Percentiles rank a stretch among this genome's conserved stretches.
phyloP scores from a whole-genome alignment of 2,797 vertebrate genomes.

The Kryptopterus vitreolus region DNA sequence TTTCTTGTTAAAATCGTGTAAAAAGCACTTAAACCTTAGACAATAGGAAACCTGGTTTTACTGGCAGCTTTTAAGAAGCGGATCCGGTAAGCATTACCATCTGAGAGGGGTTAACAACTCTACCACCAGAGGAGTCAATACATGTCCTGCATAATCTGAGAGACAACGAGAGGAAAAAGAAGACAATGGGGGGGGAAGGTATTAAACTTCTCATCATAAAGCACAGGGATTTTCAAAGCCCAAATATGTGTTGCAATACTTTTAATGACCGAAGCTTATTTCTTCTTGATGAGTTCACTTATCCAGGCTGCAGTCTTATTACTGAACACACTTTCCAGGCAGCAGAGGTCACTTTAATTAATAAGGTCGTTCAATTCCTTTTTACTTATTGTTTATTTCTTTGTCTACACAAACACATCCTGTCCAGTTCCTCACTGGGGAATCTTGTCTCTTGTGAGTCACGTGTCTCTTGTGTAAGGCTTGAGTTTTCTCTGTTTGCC shows the following conservation, averaged over 20 bases:
- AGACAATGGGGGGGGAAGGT: not conserved
- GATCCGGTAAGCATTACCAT: slow-evolving; percentile 41
- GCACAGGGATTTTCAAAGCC: not conserved
- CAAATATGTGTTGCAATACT: not conserved
- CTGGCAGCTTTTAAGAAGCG: slow-evolving; percentile 37
- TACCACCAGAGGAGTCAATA: slow-evolving; percentile 16
- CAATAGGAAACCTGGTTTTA: slow-evolving; percentile 43
- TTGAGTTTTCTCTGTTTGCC: not conserved
- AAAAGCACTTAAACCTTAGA: slow-evolving; percentile 39
- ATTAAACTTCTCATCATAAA: not conserved
- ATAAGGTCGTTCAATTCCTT: not conserved
- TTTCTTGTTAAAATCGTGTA: slow-evolving; percentile 37
- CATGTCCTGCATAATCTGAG: slow-evolving; percentile 20
- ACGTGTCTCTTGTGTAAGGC: not conserved
- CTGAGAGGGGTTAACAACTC: slow-evolving; percentile 44
- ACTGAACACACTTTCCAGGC: no score
- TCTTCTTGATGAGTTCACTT: not conserved
- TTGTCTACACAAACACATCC: not conserved
- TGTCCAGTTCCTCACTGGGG: not conserved
- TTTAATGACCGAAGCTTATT: not conserved
- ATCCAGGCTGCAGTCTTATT: not conserved
- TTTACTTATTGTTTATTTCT: not conserved
- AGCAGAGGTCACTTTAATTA: not conserved
- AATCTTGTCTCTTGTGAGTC: not conserved
- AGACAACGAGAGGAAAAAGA: not conserved